A percentile compares a stretch with the other conserved stretches of the same genome.
Conservation (phyloP, 2,888 invertebrate species). For the Ormia ochracea region DNA sequence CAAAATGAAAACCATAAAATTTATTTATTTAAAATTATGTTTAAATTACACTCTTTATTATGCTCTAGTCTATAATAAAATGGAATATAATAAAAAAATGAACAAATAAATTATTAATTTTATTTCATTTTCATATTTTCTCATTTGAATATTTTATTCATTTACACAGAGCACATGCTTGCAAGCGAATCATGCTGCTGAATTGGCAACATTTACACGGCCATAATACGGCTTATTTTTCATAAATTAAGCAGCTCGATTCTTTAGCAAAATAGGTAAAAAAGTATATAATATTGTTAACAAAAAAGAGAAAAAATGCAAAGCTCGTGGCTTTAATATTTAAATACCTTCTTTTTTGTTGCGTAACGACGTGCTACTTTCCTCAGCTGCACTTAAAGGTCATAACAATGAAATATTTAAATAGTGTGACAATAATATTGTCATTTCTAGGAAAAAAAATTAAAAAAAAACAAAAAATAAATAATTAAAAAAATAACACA, state of each 20-base stretch:
- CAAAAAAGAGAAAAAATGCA: constrained; percentile 2
- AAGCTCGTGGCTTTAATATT: constrained; percentile 18
- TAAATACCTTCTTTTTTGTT: background rate
- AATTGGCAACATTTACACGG: constrained; percentile 33
- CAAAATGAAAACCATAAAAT: constrained; percentile 18
- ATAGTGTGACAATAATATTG: constrained; percentile 43
- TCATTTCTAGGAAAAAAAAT: constrained; percentile 23
- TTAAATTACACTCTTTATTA: background rate
- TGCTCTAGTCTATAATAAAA: constrained; percentile 1
- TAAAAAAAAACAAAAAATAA: too few relatives aligned
- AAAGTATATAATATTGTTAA: constrained; percentile 3
- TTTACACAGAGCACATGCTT: background rate
- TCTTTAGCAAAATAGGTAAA: constrained; percentile 26
- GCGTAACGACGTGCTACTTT: background rate
- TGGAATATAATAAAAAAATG: constrained; percentile 1
- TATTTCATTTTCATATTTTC: constrained; percentile 11
- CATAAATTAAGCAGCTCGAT: constrained; percentile 40
- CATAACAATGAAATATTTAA: constrained; percentile 45
- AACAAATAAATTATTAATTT: constrained; percentile 6
- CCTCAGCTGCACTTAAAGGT: constrained; percentile 14
- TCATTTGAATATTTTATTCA: background rate
- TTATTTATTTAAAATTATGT: constrained; percentile 36
- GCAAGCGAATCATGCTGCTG: constrained; percentile 29
- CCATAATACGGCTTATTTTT: constrained; percentile 41
- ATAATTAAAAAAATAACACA: constrained; percentile 11